Base-by-base conservation (phyloP, 2,888 invertebrate genomes). In the Lasioglossum figueresi region DNA sequence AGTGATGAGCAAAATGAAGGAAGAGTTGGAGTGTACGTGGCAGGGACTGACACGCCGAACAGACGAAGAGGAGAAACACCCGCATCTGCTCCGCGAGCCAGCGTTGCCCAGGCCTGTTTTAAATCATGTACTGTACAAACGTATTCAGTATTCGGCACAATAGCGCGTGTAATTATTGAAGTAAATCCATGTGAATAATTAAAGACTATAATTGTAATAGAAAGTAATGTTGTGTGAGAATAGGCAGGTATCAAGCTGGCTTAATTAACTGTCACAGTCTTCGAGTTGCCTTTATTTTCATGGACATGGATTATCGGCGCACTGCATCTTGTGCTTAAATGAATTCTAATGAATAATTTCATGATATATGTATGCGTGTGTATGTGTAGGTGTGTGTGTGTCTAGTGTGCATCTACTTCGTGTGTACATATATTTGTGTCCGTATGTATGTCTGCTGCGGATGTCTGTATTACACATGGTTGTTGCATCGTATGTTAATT, bases 221-320 rank as follows among this genome's bases (percentile, higher is more conserved):
- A 93, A 92, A 88, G 89, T 92, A 92, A 91, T 92, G 90, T 91
- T 89, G 91, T 89, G 89, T 92, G 91, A 88, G 87, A 70, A 91
- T 94, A 94, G 94, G 94, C 94, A 95, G 95, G 94, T 94, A 94
- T 94, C 92, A 94, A 94, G 94, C 94, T 94, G 94, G 94, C 94
- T 94, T 93, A 92, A 90, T 92, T 91, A 93, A 93, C 90, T 92
- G 91, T 93, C 92, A 92, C 93, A 93, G 93, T 93, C 93, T 93
- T 93, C 90, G 89, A 92, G 93, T 93, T 91, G 91, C 91, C 90
- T 88, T 88, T 89, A 87, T 37, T 86, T 80, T 86, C 81, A 85
- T 88, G 85, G 86, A 89, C 90, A 88, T 89, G 84, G 85, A 89
- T 89, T 85, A 88, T 88, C 72, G 80, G 85, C 87, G 85, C 89